Base-by-base conservation (phyloP, 2,888 invertebrate genomes). In the Tachina lurida region DNA sequence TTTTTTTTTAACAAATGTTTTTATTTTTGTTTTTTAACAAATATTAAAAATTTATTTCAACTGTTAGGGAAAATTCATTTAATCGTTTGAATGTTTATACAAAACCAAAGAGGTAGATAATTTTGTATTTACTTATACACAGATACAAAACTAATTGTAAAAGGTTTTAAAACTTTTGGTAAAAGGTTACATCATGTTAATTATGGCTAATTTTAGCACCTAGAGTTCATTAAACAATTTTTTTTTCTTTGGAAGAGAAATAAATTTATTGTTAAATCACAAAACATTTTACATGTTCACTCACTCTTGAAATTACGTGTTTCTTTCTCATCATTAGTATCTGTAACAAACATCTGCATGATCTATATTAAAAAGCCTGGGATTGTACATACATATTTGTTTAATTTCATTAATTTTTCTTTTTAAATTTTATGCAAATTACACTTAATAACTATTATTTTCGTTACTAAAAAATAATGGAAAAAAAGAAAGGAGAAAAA, bases 131-230 rank as follows among this genome's bases (percentile, higher is more conserved):
- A 52, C 17, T 9, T 31, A 8, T 10, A 31, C 31, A 7, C 31
- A 31, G 7, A 31, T 31, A 31, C 31, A 31, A 31, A 31, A 31
- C 31, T 31, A 10, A 10, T 56, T 56, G 43, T 10, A 45, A 45
- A 41, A 15, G 19, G 17, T 13, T 54, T 60, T 60, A n/a, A 43
- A 78, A 56, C 12, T 52, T 75, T 45, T 54, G 60, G 15, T 68
- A 68, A 81, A 62, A 62, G 43, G 71, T 83, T 77, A 73, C 77
- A 77, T 73, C 60, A 63, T 78, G 75, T 58, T 82, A 79, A 86
- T 86, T 79, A 86, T 76, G 75, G 79, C 52, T 75, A 86, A 79
- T 83, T 86, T 82, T 75, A 86, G 77, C 82, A 79, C 75, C 79
- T 82, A 75, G 75, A 79, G 75, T 82, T 82, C 84, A 81, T 81